Percentiles rank a stretch among this genome's conserved stretches.
phyloP scores from a whole-genome alignment of 2,888 invertebrate genomes.

The Drosophila kokeensis region DNA sequence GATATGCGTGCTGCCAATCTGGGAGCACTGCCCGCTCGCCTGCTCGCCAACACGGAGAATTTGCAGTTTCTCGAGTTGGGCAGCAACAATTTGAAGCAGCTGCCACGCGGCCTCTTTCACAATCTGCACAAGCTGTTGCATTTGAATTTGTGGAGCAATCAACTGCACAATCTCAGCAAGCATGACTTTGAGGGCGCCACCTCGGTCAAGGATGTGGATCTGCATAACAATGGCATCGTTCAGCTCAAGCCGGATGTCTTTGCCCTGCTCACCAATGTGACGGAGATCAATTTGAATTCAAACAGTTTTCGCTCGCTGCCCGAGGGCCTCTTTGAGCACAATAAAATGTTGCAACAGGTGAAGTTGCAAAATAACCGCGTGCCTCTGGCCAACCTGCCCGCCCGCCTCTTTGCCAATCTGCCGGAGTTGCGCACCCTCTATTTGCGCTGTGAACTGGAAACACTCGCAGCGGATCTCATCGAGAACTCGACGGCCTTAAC shows the following conservation, averaged over 20 bases:
- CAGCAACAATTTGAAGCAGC: conserved; percentile 88
- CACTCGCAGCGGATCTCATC: conserved; percentile 88
- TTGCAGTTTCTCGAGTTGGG: conserved; percentile 89
- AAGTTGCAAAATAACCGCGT: conserved; percentile 87
- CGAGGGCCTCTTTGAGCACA: conserved; percentile 87
- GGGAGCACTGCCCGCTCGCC: conserved; percentile 86
- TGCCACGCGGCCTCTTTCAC: conserved; percentile 88
- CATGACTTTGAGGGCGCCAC: conserved; percentile 88
- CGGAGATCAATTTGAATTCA: conserved; percentile 88
- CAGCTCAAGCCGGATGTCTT: conserved; percentile 88
- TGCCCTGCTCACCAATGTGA: conserved; percentile 87
- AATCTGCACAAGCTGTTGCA: conserved; percentile 87
- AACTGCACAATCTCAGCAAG: conserved; percentile 87
- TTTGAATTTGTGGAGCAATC: conserved; percentile 90
- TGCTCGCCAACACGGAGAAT: conserved; percentile 87
- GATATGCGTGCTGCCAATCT: conserved; percentile 88
- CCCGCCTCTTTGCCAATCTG: conserved; percentile 87
- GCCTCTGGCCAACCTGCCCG: conserved; percentile 87
- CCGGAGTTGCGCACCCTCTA: conserved; percentile 87
- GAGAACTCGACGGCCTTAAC: conserved; percentile 87
- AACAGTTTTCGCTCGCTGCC: conserved; percentile 89
- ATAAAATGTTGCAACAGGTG: conserved; percentile 86
- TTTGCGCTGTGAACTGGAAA: conserved; percentile 86
- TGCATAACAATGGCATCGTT: conserved; percentile 89
- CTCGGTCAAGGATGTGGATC: conserved; percentile 88